Base-by-base conservation (phyloP, 2,888 invertebrate genomes). In the Rhingia campestris region DNA sequence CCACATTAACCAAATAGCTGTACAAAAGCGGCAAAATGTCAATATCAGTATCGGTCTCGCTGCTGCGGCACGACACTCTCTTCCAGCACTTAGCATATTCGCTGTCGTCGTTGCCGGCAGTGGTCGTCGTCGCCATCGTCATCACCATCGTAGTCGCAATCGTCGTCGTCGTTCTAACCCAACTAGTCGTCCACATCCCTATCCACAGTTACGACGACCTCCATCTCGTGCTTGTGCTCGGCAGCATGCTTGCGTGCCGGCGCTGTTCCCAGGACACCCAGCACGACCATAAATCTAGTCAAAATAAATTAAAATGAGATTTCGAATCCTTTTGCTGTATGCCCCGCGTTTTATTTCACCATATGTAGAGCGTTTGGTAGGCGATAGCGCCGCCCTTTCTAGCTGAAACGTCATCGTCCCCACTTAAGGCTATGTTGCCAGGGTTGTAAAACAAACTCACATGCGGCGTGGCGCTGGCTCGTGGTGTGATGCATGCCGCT, bases 281-380 rank as follows among this genome's bases (percentile, higher is more conserved):
- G 66, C 73, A 59, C 73, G 80, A 70, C 74, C 75, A 84, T 84
- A 84, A 84, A 84, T 84, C 84, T 84, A 80, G 84, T 84, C 80
- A 80, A 84, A 84, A 84, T 84, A 84, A 84, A 84, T 84, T 84
- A 84, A 84, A 84, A 77, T 74, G 82, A 82, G 73, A 77, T 77
- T 82, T 82, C 64, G 45, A 77, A 82, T 82, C 77, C 77, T 82
- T 82, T 82, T 82, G 9, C 72, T 2, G 1, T n/a, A n/a, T 22
- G 22, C 1, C 22, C 22, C 45, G n/a, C 63, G 67, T 67, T 77
- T 69, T 64, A 77, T 69, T 67, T 53, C 37, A 53, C 49, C 33
- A 51, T 10, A 49, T 49, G 10, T 49, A 30, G 5, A 10, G 30
- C 43, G 66, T 37, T 64, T 7, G 22, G 12, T 49, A 63, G 63